phyloP scores from a whole-genome alignment of 2,113 vertebrate species.

The Atlantisia rogersi region DNA sequence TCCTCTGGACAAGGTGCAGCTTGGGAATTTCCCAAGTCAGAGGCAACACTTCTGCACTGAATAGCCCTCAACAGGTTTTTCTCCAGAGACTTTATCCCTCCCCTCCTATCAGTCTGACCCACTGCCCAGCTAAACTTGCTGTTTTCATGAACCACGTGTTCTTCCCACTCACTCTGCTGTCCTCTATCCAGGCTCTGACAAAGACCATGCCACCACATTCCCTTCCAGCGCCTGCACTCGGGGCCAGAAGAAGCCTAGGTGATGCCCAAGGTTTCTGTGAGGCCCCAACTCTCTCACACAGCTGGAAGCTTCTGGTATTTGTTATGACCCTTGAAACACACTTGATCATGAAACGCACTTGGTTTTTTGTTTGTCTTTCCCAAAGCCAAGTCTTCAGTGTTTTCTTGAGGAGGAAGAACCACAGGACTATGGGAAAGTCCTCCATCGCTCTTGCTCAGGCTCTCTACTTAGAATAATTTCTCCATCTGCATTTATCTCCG shows the following conservation, averaged over 20 bases:
- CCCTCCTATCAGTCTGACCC: background rate
- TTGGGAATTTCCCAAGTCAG: background rate
- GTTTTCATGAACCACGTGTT: background rate
- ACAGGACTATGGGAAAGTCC: background rate
- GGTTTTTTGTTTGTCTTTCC: background rate
- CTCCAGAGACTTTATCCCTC: background rate
- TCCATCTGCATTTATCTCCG: background rate
- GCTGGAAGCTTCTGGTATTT: background rate
- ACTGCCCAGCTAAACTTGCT: background rate
- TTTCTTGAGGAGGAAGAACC: background rate
- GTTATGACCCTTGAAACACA: background rate
- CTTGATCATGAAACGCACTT: background rate
- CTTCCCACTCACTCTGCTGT: background rate
- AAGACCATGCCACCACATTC: background rate
- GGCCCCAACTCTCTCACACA: background rate
- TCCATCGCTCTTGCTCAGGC: background rate
- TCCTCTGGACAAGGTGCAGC: background rate
- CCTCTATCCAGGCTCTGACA: background rate
- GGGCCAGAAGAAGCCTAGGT: background rate
- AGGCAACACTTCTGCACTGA: background rate
- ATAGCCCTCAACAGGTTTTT: background rate
- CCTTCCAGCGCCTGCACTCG: background rate
- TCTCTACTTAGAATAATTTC: background rate
- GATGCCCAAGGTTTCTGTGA: fast-evolving
- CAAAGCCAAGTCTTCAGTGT: background rate